These are phyloP conservation scores for Nestor notabilis DNA, from an alignment of 2,113 vertebrate genomes.

Conservation along the genomic window DNA sequence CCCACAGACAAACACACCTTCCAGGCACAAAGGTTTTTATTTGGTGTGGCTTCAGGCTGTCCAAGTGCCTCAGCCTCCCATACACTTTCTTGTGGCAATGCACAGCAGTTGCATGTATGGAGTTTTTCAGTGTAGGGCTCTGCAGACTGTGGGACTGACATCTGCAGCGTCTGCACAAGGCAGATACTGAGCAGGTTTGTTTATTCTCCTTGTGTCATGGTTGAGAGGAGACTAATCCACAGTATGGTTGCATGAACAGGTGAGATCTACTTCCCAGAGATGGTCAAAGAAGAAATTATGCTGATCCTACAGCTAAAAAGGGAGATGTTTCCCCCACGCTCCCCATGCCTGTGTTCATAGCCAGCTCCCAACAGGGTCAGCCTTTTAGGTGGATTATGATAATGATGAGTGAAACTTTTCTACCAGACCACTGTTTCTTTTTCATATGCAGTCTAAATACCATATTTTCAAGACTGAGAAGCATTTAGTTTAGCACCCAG, in stretches of 20 bases:
- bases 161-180: background rate
- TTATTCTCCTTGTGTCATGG: background rate
- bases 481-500: background rate
- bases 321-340: background rate
- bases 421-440: background rate
- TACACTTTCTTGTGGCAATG: background rate
- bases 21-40: background rate
- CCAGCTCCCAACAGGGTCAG: background rate
- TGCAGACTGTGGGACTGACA: background rate
- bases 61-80: background rate
- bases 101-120: rapidly evolving
- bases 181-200: background rate
- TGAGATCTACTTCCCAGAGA: background rate
- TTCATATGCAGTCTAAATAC: background rate
- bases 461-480: background rate
- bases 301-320: background rate
- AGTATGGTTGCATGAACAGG: background rate
- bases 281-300: background rate
- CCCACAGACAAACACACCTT: background rate
- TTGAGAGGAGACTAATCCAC: background rate
- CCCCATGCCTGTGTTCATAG: background rate
- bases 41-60: background rate
- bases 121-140: background rate
- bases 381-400: background rate
- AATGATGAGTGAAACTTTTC: background rate